Conservation (phyloP, 1,140 invertebrate species). For the Arctopsyche grandis region DNA sequence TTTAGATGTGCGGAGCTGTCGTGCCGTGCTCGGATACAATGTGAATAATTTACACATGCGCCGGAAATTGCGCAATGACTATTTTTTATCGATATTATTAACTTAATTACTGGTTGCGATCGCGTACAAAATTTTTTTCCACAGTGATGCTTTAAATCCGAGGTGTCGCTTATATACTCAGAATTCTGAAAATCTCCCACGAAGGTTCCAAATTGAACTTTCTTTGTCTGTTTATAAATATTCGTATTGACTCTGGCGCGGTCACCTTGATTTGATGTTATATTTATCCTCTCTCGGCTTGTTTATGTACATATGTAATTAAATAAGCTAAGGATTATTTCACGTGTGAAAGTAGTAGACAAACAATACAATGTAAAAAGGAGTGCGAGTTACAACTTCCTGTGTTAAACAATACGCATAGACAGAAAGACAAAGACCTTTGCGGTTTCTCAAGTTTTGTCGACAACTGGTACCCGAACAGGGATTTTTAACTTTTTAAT, state of each 20-base stretch:
- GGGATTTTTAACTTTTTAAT: background rate
- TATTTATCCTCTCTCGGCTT: background rate
- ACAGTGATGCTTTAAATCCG: background rate
- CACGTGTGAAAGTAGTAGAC: slow-evolving; percentile 33
- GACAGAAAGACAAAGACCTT: slow-evolving; percentile 41
- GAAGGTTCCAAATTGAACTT: background rate
- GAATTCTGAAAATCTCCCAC: slow-evolving; percentile 1
- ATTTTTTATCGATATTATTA: background rate
- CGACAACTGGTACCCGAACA: background rate
- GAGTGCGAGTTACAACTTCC: slow-evolving; percentile 31
- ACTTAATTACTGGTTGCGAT: background rate
- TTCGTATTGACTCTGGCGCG: background rate
- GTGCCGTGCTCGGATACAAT: background rate
- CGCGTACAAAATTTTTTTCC: background rate
- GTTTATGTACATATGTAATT: background rate
- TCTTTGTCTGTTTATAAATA: slow-evolving; percentile 18
- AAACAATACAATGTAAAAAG: background rate
- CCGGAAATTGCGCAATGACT: background rate
- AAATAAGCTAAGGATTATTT: background rate
- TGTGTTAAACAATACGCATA: slow-evolving; percentile 13
- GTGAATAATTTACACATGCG: background rate
- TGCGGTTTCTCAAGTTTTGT: slow-evolving; percentile 38
- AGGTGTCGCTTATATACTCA: slow-evolving; percentile 1
- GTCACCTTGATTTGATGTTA: background rate
- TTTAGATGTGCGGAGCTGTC: background rate